Evolutionary conservation across 64 coral and sea anemone genomes (phyloP).

Genomic region (Actinia equina): DNA sequence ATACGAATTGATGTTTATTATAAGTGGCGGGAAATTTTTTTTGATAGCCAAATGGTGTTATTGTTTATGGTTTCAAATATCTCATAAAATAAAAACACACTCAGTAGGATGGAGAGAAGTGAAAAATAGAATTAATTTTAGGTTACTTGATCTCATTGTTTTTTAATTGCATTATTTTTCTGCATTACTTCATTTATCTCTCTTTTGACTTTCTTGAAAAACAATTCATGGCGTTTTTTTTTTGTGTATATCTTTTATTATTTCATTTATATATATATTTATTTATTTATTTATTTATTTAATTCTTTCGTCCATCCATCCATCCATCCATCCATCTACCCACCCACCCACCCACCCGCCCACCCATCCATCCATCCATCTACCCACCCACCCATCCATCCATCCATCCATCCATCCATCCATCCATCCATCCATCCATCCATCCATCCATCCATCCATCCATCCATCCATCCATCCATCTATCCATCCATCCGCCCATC

Average conservation of each 20-base stretch:
- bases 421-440: no score
- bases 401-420: background rate
- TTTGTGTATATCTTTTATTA: no score
- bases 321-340: no score
- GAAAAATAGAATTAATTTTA: background rate
- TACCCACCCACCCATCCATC: background rate
- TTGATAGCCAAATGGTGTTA: background rate
- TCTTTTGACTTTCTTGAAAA: no score
- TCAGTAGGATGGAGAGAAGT: background rate
- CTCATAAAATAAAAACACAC: background rate
- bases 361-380: background rate
- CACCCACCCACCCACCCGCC: no score
- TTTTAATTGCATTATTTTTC: no score
- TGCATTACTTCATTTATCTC: no score
- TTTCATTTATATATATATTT: background rate
- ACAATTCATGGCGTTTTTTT: no score
- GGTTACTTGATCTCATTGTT: background rate
- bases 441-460: no score
- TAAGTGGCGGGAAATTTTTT: background rate
- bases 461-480: no score
- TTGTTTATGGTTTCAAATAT: background rate
- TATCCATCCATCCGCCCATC: no score
- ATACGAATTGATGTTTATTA: background rate
- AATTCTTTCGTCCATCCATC: background rate
- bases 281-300: background rate